phyloP scores from a whole-genome alignment of 1,140 invertebrate species.

The Coptotermes formosanus region DNA sequence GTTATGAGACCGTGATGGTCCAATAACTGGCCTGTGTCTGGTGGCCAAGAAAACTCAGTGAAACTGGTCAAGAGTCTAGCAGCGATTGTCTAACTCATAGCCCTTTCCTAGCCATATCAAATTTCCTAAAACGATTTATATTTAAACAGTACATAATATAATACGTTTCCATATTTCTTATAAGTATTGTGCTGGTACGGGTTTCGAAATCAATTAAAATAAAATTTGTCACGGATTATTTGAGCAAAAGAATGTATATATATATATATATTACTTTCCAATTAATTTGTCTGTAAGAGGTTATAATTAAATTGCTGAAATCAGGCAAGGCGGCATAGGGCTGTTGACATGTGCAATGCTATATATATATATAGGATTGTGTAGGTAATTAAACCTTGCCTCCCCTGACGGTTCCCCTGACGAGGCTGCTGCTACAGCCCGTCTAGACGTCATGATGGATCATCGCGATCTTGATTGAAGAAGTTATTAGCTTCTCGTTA shows the following conservation, averaged over 20 bases:
- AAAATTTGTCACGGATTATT: not conserved
- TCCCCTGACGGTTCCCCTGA: not conserved
- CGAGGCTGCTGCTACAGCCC: not conserved
- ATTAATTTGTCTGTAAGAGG: not conserved
- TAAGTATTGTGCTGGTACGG: too few relatives aligned
- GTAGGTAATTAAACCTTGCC: constrained; percentile 3
- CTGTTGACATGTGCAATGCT: not conserved
- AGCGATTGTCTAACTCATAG: too few relatives aligned
- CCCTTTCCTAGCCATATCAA: too few relatives aligned
- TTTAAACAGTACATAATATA: too few relatives aligned
- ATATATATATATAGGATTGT: constrained; percentile 1
- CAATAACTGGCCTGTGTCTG: too few relatives aligned
- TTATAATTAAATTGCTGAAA: not conserved
- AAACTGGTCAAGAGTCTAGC: too few relatives aligned
- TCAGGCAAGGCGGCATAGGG: not conserved
- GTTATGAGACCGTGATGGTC: too few relatives aligned
- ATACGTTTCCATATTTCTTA: too few relatives aligned
- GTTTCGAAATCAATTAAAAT: not conserved
- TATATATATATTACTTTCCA: not conserved
- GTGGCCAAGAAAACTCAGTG: too few relatives aligned
- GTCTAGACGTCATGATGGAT: constrained; percentile 14
- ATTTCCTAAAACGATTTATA: too few relatives aligned
- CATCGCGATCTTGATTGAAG: constrained; percentile 2
- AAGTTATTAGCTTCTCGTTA: constrained; percentile 19
- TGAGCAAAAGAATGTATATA: not conserved